These are phyloP conservation scores for Archips crataeganus DNA, from an alignment of 2,888 invertebrate species.

Conservation along the genomic window DNA sequence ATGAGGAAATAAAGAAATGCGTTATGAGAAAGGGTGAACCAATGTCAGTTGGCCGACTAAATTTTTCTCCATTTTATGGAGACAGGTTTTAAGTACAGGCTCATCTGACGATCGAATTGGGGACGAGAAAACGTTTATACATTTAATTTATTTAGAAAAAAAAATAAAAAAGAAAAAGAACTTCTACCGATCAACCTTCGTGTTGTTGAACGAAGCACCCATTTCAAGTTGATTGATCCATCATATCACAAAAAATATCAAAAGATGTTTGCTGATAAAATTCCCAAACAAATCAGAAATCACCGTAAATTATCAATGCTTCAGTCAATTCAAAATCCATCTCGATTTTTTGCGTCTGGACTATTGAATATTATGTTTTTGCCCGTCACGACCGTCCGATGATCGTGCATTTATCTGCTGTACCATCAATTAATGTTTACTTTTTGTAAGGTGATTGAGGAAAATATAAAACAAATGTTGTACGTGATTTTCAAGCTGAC, in stretches of 20 bases:
- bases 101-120: too few species aligned
- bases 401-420: not conserved
- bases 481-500: not conserved
- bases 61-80: too few species aligned
- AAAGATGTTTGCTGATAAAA: not conserved
- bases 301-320: not conserved
- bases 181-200: not conserved
- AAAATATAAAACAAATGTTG: conserved; percentile 3
- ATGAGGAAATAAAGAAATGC: not conserved
- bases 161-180: not conserved
- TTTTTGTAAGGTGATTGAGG: not conserved
- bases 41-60: too few species aligned
- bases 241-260: not conserved
- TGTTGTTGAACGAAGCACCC: not conserved
- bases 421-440: not conserved
- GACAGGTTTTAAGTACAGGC: too few species aligned
- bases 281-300: not conserved
- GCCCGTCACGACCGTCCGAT: not conserved
- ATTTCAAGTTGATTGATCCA: not conserved
- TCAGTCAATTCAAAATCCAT: not conserved
- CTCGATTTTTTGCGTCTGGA: not conserved
- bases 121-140: too few species aligned
- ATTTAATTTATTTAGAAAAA: too few species aligned
- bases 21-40: not conserved
- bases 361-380: not conserved